Evolutionary conservation across 2,888 invertebrate genomes (phyloP), one percentile per base, ranked within the genome.

Genomic region (Dasysyrphus tricinctus): DNA sequence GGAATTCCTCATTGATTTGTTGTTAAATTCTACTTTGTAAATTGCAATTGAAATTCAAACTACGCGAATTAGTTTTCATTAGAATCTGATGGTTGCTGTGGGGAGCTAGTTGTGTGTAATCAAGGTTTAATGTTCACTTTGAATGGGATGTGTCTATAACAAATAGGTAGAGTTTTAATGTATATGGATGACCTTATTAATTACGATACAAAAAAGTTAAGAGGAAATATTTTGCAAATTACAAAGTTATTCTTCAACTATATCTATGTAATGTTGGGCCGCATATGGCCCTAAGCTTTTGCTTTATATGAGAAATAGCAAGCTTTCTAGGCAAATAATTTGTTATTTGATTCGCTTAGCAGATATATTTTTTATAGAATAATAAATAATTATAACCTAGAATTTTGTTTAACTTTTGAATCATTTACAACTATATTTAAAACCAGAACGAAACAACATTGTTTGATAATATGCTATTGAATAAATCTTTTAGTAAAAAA

Each of bases 31-130:
- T 24, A 24, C 24, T 24, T 63, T 19, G n/a, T 12, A 19, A 61
- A 19, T 44, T 75, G 47, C n/a, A 63, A 84, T 72, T 80, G 59
- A 61, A 79, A 56, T 76, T 76, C 72, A 76, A 72, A 75, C 47
- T 65, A 29, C 44, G 65, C 65, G 75, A 65, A 75, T 75, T 24
- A 67, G 44, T 59, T 65, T 63, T 67, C 34, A 79, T 39, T 75
- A 49, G 44, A 79, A 61, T 69, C 16, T 56, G 2, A 56, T 74
- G 7, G 8, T 47, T 7, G 16, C 47, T 47, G 14, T n/a, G 14
- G 6, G 14, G 44, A n/a, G 44, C n/a, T n/a, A 44, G 44, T 44
- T 5, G 14, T 37, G 7, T 7, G n/a, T 54, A 47, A 42, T 75
- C 65, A 67, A 67, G 79, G 57, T 57, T 74, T 49, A 16, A 8